Evolutionary conservation across 2,888 invertebrate genomes (phyloP).

Genomic region (Sminthurides aquaticus): DNA sequence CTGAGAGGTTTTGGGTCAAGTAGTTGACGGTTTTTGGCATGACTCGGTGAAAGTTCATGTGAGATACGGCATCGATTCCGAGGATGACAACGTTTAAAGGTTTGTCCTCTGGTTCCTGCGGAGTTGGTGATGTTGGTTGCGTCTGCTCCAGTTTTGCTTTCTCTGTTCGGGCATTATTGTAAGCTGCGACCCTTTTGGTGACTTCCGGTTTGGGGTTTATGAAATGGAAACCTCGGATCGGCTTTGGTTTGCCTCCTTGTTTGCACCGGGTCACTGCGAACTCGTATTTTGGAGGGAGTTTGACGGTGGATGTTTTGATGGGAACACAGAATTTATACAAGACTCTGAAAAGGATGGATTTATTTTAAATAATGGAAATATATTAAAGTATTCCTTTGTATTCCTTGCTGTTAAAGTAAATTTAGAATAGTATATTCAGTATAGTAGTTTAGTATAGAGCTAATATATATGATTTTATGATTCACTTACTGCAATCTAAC

Average conservation of each 20-base stretch:
- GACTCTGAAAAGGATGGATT: no score
- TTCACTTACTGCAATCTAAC: neutral
- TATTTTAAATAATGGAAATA: no score
- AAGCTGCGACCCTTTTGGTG: neutral
- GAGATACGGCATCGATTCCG: constrained; percentile 78
- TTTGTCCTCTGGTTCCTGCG: neutral
- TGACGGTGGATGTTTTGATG: neutral
- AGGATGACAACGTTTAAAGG: constrained; percentile 63
- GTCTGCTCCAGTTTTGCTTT: constrained; percentile 11
- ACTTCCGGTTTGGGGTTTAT: neutral
- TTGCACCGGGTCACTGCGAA: neutral
- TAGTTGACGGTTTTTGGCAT: constrained; percentile 65
- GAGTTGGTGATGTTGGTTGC: neutral
- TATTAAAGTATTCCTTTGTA: no score
- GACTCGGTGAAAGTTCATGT: constrained; percentile 68
- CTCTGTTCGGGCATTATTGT: no score
- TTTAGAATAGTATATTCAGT: no score
- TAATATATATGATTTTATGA: no score
- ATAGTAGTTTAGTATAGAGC: no score
- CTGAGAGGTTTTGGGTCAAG: constrained; percentile 55
- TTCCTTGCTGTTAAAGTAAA: no score
- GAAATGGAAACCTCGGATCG: neutral
- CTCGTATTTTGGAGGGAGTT: neutral
- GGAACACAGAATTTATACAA: no score
- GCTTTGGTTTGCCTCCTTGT: neutral